Evolutionary conservation across 2,113 vertebrate genomes (phyloP).

Genomic region (Setophaga petechia): DNA sequence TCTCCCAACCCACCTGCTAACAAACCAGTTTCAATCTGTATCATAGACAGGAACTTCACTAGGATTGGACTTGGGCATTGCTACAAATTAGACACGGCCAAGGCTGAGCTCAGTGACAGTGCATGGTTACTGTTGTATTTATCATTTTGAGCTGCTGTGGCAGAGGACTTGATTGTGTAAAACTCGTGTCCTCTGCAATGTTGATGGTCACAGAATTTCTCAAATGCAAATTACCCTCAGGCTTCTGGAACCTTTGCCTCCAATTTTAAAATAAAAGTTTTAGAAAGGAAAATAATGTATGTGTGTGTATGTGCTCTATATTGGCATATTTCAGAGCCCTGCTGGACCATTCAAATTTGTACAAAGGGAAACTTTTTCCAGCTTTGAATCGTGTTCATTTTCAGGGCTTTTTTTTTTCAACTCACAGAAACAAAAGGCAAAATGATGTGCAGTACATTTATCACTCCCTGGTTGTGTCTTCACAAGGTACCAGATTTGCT

Average conservation of each 20-base stretch:
- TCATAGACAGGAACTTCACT: not conserved
- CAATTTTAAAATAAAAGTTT: not conserved
- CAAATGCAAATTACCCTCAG: not conserved
- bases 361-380: not conserved
- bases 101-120: not conserved
- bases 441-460: not conserved
- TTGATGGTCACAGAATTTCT: rapidly evolving
- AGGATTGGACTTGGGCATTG: not conserved
- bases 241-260: not conserved
- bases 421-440: not conserved
- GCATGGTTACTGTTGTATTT: not conserved
- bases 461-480: not conserved
- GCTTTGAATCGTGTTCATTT: not conserved
- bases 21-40: not conserved
- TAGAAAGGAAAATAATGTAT: not conserved
- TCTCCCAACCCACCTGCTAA: not conserved
- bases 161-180: not conserved
- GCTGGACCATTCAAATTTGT: not conserved
- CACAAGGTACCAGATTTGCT: not conserved
- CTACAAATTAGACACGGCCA: not conserved
- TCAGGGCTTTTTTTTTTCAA: not conserved
- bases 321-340: not conserved
- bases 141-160: not conserved
- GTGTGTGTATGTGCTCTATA: too few relatives aligned
- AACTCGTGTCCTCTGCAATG: too few relatives aligned